phyloP scores from a whole-genome alignment of 2,113 vertebrate species.

The Capricornis sumatraensis region DNA sequence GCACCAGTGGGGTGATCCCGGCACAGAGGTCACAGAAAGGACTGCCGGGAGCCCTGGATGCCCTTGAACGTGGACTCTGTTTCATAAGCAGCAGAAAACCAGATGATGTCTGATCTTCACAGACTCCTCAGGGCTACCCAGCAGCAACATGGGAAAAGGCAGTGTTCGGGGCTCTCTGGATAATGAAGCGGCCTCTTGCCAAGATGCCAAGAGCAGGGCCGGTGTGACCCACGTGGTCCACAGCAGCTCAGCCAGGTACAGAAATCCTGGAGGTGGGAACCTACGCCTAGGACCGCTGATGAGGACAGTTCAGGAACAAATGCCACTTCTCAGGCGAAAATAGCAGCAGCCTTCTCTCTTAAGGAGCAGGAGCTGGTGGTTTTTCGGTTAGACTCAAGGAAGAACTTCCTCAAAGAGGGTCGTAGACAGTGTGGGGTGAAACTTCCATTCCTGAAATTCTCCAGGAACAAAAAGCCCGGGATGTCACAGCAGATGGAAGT shows the following conservation, averaged over 20 bases:
- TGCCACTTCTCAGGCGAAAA: background rate
- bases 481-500: slow-evolving; percentile 31
- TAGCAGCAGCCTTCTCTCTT: background rate
- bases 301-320: background rate
- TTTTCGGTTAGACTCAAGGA: background rate
- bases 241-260: background rate
- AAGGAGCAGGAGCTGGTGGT: background rate
- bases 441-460: background rate
- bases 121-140: background rate
- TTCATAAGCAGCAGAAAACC: background rate
- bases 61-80: background rate
- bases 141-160: background rate
- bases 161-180: background rate
- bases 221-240: accelerated
- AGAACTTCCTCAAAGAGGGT: background rate
- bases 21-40: background rate
- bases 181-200: background rate
- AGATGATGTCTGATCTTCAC: background rate
- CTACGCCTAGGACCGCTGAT: accelerated
- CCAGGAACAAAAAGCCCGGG: background rate
- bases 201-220: background rate
- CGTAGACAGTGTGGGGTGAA: background rate
- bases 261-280: background rate
- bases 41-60: background rate
- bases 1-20: background rate